Conservation (phyloP, 2,888 invertebrate genomes). For the Hemaris fuciformis region DNA sequence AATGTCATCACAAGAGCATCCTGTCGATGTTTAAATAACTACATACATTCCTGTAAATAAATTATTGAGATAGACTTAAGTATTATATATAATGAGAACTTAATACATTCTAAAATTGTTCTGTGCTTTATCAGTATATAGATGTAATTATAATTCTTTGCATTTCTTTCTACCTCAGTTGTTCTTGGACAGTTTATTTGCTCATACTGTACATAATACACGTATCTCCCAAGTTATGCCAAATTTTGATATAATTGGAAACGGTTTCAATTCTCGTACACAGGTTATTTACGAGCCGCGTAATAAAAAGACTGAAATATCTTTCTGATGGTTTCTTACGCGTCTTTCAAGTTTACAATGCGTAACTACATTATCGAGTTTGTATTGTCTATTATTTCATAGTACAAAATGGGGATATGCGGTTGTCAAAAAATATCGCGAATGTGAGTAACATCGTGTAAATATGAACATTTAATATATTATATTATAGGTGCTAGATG, state of each 20-base stretch:
- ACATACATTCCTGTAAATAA: conserved; percentile 68
- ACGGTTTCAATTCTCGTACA: conserved; percentile 2
- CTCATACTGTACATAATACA: conserved; percentile 18
- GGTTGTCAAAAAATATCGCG: conserved; percentile 20
- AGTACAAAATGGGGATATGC: conserved; percentile 50
- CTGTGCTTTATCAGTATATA: conserved; percentile 17
- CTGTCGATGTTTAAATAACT: conserved; percentile 22
- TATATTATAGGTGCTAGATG: conserved; percentile 64
- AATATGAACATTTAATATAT: conserved; percentile 27
- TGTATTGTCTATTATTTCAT: conserved; percentile 48
- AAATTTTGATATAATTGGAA: conserved; percentile 17
- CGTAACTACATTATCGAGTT: conserved; percentile 1
- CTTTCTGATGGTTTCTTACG: conserved; percentile 1
- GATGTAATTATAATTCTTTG: conserved; percentile 26
- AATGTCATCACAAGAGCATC: conserved; percentile 16
- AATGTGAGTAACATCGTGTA: conserved; percentile 31
- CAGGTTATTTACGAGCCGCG: conserved; percentile 10
- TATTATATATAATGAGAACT: conserved; percentile 28
- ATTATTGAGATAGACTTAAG: conserved; percentile 31
- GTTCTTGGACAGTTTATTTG: conserved; percentile 21
- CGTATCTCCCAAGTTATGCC: conserved; percentile 15
- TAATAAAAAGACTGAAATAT: conserved; percentile 26
- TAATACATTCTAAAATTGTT: conserved; percentile 22
- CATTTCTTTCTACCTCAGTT: conserved; percentile 56
- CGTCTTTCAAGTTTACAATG: background rate